Percentiles rank a stretch among this genome's conserved stretches.
Conservation (phyloP, 2,797 vertebrate species). For the Pithecia hirsuta region DNA sequence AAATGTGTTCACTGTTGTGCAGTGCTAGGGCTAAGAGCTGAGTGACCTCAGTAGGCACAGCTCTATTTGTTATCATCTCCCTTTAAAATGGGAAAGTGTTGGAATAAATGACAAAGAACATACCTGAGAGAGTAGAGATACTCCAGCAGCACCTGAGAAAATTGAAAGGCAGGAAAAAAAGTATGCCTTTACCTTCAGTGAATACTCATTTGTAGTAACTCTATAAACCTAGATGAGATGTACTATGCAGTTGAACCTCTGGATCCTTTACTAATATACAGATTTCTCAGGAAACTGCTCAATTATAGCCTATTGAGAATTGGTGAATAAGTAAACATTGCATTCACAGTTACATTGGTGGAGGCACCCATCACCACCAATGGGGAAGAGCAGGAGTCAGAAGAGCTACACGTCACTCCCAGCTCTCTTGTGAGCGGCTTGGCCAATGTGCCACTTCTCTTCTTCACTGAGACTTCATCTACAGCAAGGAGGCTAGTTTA, state of each 20-base stretch:
- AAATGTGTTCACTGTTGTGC: not conserved
- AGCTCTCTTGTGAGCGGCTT: not conserved
- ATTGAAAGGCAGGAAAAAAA: not conserved
- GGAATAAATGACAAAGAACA: not conserved
- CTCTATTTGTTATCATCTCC: not conserved
- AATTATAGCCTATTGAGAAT: not conserved
- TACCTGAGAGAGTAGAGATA: not conserved
- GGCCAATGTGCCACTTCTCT: not conserved
- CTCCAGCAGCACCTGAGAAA: not conserved
- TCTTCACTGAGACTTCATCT: not conserved
- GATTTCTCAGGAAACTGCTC: not conserved
- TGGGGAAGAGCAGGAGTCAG: fast-evolving
- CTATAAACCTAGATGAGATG: not conserved
- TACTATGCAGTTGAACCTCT: not conserved
- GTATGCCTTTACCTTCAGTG: not conserved
- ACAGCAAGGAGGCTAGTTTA: not conserved
- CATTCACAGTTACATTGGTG: not conserved
- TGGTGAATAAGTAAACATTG: not conserved
- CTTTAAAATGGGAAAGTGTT: not conserved
- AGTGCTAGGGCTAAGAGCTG: not conserved
- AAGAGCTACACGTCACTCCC: not conserved
- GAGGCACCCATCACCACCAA: not conserved
- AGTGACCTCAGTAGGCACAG: not conserved
- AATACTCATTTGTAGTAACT: not conserved
- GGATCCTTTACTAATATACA: not conserved